Percentiles rank a stretch among this genome's conserved stretches.
These are phyloP conservation scores for Capromys pilorides DNA, from an alignment of 2,797 vertebrate species.

Conservation along the genomic window DNA sequence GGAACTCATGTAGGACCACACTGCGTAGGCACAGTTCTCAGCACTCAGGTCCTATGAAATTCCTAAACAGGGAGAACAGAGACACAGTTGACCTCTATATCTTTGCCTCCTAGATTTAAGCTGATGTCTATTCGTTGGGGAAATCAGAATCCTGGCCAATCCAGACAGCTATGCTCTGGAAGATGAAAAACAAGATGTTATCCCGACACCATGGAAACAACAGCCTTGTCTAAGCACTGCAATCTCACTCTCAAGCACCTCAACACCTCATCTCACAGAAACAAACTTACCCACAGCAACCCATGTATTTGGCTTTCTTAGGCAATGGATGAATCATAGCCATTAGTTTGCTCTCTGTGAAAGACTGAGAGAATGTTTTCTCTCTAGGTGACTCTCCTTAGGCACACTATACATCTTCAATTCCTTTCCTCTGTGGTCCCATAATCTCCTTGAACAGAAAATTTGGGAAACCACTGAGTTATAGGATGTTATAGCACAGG, in stretches of 20 bases:
- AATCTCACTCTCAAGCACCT: neutral
- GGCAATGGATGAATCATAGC: no score
- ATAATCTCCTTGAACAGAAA: no score
- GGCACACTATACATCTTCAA: no score
- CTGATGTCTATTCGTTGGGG: neutral
- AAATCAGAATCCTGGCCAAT: neutral
- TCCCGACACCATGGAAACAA: fast-evolving
- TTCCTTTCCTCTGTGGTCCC: no score
- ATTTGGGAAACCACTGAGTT: no score
- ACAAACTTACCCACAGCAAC: neutral
- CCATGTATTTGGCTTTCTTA: no score
- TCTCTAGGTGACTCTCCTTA: no score
- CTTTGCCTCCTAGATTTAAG: fast-evolving
- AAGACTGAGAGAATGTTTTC: no score
- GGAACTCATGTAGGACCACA: neutral
- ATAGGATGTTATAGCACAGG: no score
- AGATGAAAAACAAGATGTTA: fast-evolving
- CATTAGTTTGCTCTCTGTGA: no score
- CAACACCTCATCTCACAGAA: neutral
- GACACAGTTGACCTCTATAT: neutral
- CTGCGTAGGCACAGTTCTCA: no score
- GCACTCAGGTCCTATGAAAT: neutral
- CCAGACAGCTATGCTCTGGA: no score
- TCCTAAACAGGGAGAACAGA: neutral
- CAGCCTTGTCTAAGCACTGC: neutral